A percentile compares a stretch with the other conserved stretches of the same genome.
Conservation (phyloP, 2,113 vertebrate genomes). For the Cervus canadensis region DNA sequence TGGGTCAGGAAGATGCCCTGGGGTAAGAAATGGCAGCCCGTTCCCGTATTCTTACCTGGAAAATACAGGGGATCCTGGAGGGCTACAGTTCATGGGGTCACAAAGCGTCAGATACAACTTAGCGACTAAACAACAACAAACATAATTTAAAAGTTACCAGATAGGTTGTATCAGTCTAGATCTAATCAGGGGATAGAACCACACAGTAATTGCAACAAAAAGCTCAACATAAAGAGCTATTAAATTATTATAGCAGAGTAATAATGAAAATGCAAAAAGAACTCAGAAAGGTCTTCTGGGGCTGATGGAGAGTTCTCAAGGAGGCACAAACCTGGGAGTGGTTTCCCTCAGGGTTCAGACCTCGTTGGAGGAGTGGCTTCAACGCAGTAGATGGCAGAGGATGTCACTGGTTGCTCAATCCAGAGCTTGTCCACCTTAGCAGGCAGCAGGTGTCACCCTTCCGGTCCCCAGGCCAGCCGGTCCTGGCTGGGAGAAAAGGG, state of each 20-base stretch:
- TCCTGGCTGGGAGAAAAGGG: too few species aligned
- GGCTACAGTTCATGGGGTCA: neutral
- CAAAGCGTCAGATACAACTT: neutral
- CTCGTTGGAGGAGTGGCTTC: neutral
- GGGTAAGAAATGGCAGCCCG: neutral
- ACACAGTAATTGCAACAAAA: neutral
- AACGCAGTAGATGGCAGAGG: neutral
- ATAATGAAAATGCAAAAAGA: neutral
- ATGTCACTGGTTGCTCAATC: neutral
- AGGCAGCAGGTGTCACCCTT: neutral
- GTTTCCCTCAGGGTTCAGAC: neutral
- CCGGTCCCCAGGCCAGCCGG: neutral
- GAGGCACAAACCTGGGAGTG: neutral
- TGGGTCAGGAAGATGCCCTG: neutral
- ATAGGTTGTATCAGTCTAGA: neutral
- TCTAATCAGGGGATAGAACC: neutral
- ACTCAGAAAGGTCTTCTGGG: neutral
- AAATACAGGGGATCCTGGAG: neutral
- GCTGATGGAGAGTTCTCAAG: neutral
- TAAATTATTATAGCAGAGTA: neutral
- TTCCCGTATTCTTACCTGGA: neutral
- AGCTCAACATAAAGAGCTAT: neutral
- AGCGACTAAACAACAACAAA: neutral
- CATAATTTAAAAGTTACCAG: neutral
- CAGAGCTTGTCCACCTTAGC: neutral